Base-by-base conservation (phyloP, 2,797 vertebrate species). In the Epinephelus coioides region DNA sequence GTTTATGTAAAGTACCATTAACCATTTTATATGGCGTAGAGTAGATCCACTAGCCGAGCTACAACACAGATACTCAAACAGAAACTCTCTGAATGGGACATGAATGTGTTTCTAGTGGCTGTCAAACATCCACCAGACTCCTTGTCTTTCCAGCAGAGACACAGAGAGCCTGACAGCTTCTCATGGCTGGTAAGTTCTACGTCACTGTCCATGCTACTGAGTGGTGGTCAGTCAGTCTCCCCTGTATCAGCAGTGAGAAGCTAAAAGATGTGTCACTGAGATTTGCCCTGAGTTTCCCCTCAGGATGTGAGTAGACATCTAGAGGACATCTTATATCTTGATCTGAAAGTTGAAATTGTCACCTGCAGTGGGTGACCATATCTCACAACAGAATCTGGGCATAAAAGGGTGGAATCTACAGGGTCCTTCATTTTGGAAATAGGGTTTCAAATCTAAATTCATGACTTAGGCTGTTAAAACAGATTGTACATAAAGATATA, bases 261-360 rank as follows among this genome's bases (percentile, higher is more conserved):
- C 27, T 59, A 14, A 43, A 46, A 40, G 40, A 78, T 76, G 61
- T 5, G 49, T 78, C 54, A 51, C 8, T 18, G 34, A 68, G 49
- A 84, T 82, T 38, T 65, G 54, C 34, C 30, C 50, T 12, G 49
- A 59, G 61, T 54, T 56, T 54, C 53, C 74, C 73, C 83, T 69
- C 19, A 25, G 68, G 88, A 62, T 12, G 6, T 43, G 43, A 51
- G 54, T 49, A 72, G 76, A 85, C 86, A 81, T 85, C 78, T 85
- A 81, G 73, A 86, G 84, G 86, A 86, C 82, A 90, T 86, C 83
- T 86, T 14, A 44, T 65, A 68, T 66, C 76, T 72, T n/a, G 17
- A 83, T 77, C 25, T 47, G 38, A 54, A 49, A 51, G 60, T 12
- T 76, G 47, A 70, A 38, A 59, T 40, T 53, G 66, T 62, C 63